These are phyloP conservation scores for Chlorospingus semifuscus DNA, from an alignment of 2,797 vertebrate genomes.

Conservation along the genomic window DNA sequence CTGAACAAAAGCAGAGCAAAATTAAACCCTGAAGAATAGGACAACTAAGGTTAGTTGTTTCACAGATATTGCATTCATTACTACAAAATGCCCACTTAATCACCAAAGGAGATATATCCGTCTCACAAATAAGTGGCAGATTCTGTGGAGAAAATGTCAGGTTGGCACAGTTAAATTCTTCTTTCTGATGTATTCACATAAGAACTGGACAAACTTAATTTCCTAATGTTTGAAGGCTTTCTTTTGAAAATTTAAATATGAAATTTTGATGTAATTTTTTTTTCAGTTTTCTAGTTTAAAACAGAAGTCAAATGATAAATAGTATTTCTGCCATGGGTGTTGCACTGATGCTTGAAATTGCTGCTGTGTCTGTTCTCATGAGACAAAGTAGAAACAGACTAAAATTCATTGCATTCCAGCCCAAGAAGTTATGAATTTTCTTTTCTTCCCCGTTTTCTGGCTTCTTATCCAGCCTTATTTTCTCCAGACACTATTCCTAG, in stretches of 20 bases:
- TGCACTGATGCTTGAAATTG: not conserved
- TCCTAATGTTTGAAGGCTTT: not conserved
- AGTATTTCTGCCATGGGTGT: not conserved
- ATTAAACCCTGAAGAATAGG: constrained; percentile 8
- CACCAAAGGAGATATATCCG: not conserved
- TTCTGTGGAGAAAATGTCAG: not conserved
- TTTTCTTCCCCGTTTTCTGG: not conserved
- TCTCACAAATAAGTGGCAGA: not conserved
- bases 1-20: constrained; percentile 7
- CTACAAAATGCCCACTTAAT: not conserved
- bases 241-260: not conserved
- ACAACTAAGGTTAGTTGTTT: not conserved
- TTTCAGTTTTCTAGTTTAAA: not conserved
- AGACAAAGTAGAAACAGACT: not conserved
- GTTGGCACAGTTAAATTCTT: not conserved
- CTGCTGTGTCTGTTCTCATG: not conserved
- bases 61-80: constrained; percentile 16
- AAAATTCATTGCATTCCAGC: rapidly evolving
- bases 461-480: not conserved
- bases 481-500: not conserved
- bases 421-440: not conserved
- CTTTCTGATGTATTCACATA: not conserved
- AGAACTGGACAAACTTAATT: not conserved
- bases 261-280: not conserved
- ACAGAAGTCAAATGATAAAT: not conserved